Percentiles rank a stretch among this genome's conserved stretches.
Conservation (phyloP, 1,140 invertebrate genomes). For the Musca domestica region DNA sequence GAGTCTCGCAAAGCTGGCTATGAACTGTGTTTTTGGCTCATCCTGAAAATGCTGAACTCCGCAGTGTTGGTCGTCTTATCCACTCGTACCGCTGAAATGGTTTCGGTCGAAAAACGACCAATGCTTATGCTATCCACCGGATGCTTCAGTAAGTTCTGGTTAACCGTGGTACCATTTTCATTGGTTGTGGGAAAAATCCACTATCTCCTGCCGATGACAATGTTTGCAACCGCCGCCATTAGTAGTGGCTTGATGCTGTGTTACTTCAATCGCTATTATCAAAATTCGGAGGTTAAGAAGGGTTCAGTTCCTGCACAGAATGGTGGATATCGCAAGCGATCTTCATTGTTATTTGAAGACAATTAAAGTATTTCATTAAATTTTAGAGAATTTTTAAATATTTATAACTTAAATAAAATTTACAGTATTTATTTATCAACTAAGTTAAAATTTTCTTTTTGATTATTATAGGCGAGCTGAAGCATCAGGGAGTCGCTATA, state of each 20-base stretch:
- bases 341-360: too few relatives aligned
- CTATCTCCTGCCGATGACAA: slow-evolving; percentile 41
- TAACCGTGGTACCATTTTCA: slow-evolving; percentile 39
- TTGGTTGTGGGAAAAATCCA: slow-evolving; percentile 39
- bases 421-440: too few relatives aligned
- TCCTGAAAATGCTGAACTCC: slow-evolving; percentile 44
- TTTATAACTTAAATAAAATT: too few relatives aligned
- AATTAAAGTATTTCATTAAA: too few relatives aligned
- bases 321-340: too few relatives aligned
- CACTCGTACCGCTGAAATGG: slow-evolving; percentile 48
- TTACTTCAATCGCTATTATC: slow-evolving; percentile 42
- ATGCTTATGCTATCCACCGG: slow-evolving; percentile 43
- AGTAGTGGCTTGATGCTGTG: slow-evolving; percentile 39
- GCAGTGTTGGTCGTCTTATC: slow-evolving; percentile 43
- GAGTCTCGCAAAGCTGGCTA: slow-evolving; percentile 35
- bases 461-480: too few relatives aligned
- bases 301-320: too few relatives aligned
- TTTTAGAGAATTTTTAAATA: too few relatives aligned
- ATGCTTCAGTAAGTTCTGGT: slow-evolving; percentile 40
- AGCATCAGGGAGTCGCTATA: too few relatives aligned
- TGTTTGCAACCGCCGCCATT: slow-evolving; percentile 40
- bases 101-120: slow-evolving; percentile 38
- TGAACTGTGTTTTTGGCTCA: slow-evolving; percentile 44
- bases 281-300: slow-evolving; percentile 34
- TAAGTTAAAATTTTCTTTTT: too few relatives aligned